Conservation (phyloP, 2,888 invertebrate species). For the Fragum sueziense region DNA sequence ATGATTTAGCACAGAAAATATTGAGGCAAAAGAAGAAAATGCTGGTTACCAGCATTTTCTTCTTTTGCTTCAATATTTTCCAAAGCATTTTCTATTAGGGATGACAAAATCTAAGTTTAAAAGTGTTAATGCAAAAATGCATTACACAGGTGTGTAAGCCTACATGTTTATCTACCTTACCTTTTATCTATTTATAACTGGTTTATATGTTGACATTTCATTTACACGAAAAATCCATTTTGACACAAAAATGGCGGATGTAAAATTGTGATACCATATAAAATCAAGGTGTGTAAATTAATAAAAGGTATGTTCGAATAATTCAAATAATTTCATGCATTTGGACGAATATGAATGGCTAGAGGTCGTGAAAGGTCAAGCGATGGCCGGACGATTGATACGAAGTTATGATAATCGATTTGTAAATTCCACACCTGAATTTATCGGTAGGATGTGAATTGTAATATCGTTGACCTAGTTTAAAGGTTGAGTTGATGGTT, state of each 20-base stretch:
- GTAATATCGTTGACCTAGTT: conserved; percentile 6
- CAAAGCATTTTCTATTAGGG: too few relatives aligned
- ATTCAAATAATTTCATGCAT: conserved; percentile 16
- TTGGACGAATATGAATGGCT: not conserved
- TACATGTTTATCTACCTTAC: not conserved
- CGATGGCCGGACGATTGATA: not conserved
- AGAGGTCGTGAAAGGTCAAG: not conserved
- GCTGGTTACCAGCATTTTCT: too few relatives aligned
- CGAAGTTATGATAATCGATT: not conserved
- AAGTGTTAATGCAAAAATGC: not conserved
- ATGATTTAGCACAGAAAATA: too few relatives aligned
- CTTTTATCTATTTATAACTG: conserved; percentile 20
- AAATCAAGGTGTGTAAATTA: not conserved
- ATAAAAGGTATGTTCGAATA: conserved; percentile 1
- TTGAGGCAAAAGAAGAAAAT: too few relatives aligned
- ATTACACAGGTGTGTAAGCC: not conserved
- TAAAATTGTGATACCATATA: too few relatives aligned
- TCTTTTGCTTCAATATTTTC: too few relatives aligned
- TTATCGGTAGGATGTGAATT: not conserved
- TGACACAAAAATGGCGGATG: conserved; percentile 18
- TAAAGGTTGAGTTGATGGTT: not conserved
- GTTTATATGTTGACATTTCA: conserved; percentile 4
- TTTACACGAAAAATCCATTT: conserved; percentile 14
- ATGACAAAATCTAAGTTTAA: not conserved
- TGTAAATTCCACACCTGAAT: not conserved